Evolutionary conservation across 2,888 invertebrate genomes (phyloP).

Genomic region (Oxystoma pomonae): DNA sequence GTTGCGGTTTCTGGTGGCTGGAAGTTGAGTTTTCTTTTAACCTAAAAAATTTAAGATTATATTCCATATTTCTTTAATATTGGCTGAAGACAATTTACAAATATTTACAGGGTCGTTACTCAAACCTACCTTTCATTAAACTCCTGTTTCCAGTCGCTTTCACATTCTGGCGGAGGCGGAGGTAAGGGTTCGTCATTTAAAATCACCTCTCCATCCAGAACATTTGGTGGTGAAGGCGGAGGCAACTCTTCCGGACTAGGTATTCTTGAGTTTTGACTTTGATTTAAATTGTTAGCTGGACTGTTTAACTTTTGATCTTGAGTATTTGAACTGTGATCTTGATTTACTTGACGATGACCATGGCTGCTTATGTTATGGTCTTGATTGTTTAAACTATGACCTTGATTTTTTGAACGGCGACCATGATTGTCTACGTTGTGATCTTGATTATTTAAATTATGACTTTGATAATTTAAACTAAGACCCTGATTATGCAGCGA

Average conservation of each 20-base stretch:
- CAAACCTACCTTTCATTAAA: slow-evolving; percentile 32
- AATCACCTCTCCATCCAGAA: slow-evolving; percentile 56
- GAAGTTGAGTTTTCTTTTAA: slow-evolving; percentile 34
- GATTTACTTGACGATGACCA: no score
- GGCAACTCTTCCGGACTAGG: slow-evolving; percentile 59
- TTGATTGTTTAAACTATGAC: not conserved
- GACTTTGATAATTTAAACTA: not conserved
- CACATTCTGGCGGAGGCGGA: slow-evolving; percentile 58
- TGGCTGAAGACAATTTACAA: no score
- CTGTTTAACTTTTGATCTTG: not conserved
- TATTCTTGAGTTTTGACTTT: slow-evolving; percentile 37
- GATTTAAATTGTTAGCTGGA: no score
- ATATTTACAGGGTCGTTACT: no score
- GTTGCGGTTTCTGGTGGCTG: slow-evolving; percentile 37
- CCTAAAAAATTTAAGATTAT: no score
- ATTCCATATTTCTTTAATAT: no score
- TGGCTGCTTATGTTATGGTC: not conserved
- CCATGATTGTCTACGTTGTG: not conserved
- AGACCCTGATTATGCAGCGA: not conserved
- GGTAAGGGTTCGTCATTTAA: slow-evolving; percentile 62
- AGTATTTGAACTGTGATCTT: not conserved
- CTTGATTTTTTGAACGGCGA: no score
- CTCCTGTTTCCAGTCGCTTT: slow-evolving; percentile 40
- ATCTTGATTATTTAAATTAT: no score
- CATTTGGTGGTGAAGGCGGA: slow-evolving; percentile 60